Evolutionary conservation across 1,140 invertebrate species (phyloP), one percentile per base, ranked within the genome.

Genomic region (Drosophila pseudoananassae): DNA sequence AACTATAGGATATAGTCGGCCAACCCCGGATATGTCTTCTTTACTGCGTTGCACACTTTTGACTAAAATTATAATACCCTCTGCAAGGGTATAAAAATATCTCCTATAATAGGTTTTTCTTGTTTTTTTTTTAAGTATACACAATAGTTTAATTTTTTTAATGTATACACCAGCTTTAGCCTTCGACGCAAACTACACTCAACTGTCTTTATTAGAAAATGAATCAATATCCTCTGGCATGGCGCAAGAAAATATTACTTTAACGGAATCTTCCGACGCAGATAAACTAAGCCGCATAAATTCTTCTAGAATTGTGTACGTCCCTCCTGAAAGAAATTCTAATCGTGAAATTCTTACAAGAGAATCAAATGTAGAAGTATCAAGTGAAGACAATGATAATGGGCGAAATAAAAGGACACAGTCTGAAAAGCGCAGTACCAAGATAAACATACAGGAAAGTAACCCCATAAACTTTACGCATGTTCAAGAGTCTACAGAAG

Each of bases 171-270:
- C 40, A 78, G 75, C 88, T 55, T 74, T 91, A 46, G 71, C 78
- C 40, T 70, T 91, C 47, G 89, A 81, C 69, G 81, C 78, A 27
- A 81, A 73, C 31, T 91, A 90, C 53, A 31, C 78, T 25, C 68
- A 78, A 58, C 64, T 91, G 60, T 60, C 73, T 25, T 71, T 59
- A 60, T 38, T 91, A 70, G 90, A 91, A 38, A 83, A 61, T 51
- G 64, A 59, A 31, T 38, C 50, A 23, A 57, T 17, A 15, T 36
- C 59, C 6, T n/a, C 66, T 8, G 36, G 20, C 20, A 20, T 25
- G n/a, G 14, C 43, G n/a, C 54, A 58, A 14, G 54, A 15, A 4
- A 65, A 33, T 15, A 63, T 53, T 40, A 17, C 52, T 1, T 47
- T 45, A 20, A n/a, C 53, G 1, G 64, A 47, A 9, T 50, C 14